These are phyloP conservation scores for Stenopsyche tienmushanensis DNA, from an alignment of 1,140 invertebrate genomes.

Conservation along the genomic window DNA sequence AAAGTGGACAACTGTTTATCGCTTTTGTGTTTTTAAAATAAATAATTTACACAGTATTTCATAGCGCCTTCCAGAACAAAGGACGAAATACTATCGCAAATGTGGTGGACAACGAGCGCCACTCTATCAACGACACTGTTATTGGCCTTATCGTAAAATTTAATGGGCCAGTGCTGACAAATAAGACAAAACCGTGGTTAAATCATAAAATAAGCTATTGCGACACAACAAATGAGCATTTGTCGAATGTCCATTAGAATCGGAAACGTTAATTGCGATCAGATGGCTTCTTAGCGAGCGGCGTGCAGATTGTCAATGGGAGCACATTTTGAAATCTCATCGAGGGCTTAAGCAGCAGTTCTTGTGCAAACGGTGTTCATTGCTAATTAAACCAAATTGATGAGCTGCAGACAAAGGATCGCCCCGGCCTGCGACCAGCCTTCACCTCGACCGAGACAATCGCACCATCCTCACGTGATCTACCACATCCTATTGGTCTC, in stretches of 20 bases:
- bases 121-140: not conserved
- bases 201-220: conserved; percentile 8
- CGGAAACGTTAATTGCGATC: not conserved
- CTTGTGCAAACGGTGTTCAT: too few relatives aligned
- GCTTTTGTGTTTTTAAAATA: too few relatives aligned
- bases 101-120: conserved; percentile 5
- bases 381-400: too few relatives aligned
- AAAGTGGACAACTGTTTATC: too few relatives aligned
- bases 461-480: not conserved
- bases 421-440: not conserved
- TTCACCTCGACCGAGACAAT: too few relatives aligned
- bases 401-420: not conserved
- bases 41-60: too few relatives aligned
- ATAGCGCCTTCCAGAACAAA: conserved; percentile 2
- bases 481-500: not conserved
- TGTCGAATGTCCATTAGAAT: not conserved
- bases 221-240: conserved; percentile 2
- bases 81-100: not conserved
- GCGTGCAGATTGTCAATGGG: too few relatives aligned
- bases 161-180: conserved; percentile 23
- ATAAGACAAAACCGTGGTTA: conserved; percentile 13
- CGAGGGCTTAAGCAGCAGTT: too few relatives aligned
- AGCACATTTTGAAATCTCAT: too few relatives aligned
- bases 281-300: not conserved
- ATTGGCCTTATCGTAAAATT: conserved; percentile 23